phyloP scores from a whole-genome alignment of 1,140 invertebrate genomes.

The Sweltsa coloradensis region DNA sequence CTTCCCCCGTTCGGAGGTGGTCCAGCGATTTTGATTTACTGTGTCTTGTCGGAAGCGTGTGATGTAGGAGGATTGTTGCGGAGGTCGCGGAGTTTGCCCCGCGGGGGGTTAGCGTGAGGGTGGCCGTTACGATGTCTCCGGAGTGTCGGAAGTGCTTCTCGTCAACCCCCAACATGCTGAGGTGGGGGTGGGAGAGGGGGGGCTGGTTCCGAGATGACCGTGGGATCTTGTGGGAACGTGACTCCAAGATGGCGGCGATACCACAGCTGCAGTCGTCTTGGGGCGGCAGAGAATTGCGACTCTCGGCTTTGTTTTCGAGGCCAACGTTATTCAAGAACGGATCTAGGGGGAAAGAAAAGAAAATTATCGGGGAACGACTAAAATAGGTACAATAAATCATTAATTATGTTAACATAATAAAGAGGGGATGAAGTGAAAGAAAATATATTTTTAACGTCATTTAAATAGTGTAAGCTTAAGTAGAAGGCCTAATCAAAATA shows the following conservation, averaged over 20 bases:
- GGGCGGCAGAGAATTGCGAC: slow-evolving; percentile 1
- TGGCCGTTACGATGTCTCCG: slow-evolving; percentile 30
- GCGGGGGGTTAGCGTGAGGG: slow-evolving; percentile 28
- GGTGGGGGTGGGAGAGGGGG: not conserved
- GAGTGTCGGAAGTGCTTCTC: slow-evolving; percentile 25
- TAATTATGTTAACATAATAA: too few species aligned
- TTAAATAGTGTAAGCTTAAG: too few species aligned
- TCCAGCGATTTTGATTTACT: slow-evolving; percentile 73
- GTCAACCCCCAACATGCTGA: slow-evolving; percentile 19
- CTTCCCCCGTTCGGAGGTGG: slow-evolving; percentile 34
- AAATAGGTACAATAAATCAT: too few species aligned
- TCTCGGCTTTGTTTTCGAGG: slow-evolving; percentile 1
- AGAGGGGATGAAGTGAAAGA: too few species aligned
- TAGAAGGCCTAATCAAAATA: too few species aligned
- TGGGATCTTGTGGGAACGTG: slow-evolving; percentile 19
- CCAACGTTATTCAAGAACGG: slow-evolving; percentile 6
- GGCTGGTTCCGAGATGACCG: slow-evolving; percentile 1
- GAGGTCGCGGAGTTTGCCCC: slow-evolving; percentile 21
- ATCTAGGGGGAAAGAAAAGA: too few species aligned
- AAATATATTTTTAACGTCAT: too few species aligned
- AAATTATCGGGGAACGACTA: too few species aligned
- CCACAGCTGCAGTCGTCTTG: slow-evolving; percentile 42
- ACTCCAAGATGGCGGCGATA: slow-evolving; percentile 36
- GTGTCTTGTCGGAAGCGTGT: slow-evolving; percentile 49
- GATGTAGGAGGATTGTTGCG: slow-evolving; percentile 15